Conservation (phyloP, 2,797 vertebrate species). For the Melanogrammus aeglefinus region DNA sequence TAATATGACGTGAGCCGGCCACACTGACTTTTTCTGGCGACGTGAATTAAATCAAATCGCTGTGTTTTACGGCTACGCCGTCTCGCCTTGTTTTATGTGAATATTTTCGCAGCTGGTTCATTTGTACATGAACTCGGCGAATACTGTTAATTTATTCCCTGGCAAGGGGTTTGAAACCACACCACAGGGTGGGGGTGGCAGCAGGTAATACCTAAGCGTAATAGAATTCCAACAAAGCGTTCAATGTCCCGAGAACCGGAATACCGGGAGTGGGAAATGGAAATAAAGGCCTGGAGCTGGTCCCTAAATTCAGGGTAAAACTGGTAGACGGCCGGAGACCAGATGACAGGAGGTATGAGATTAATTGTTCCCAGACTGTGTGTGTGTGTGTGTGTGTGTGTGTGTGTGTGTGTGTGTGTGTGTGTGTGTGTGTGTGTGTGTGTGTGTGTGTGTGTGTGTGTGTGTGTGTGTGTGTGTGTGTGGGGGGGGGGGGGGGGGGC, state of each 20-base stretch:
- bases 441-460: constrained; percentile 2
- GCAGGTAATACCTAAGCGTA: constrained; percentile 17
- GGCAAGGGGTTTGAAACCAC: constrained; percentile 37
- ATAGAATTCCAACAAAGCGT: constrained; percentile 49
- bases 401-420: too few species aligned
- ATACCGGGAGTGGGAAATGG: constrained; percentile 54
- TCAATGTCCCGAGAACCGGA: constrained; percentile 62
- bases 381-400: neutral
- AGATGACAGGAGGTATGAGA: constrained; percentile 68
- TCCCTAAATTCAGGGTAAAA: constrained; percentile 63
- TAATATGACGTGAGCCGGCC: constrained; percentile 14
- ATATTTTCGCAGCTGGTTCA: constrained; percentile 60
- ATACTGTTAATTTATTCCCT: constrained; percentile 51
- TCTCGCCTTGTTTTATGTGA: constrained; percentile 35
- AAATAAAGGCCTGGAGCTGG: constrained; percentile 54
- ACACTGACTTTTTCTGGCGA: constrained; percentile 24
- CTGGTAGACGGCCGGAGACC: constrained; percentile 55
- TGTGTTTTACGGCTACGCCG: constrained; percentile 14
- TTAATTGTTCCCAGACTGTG: constrained; percentile 73
- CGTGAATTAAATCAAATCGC: constrained; percentile 53
- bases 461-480: constrained; percentile 3
- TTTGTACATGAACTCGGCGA: constrained; percentile 50
- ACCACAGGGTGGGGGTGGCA: constrained; percentile 16
- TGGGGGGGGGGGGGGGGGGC: constrained; percentile 10
- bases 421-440: neutral